Base-by-base conservation (phyloP, 2,797 vertebrate species). In the Simalia tracyae region DNA sequence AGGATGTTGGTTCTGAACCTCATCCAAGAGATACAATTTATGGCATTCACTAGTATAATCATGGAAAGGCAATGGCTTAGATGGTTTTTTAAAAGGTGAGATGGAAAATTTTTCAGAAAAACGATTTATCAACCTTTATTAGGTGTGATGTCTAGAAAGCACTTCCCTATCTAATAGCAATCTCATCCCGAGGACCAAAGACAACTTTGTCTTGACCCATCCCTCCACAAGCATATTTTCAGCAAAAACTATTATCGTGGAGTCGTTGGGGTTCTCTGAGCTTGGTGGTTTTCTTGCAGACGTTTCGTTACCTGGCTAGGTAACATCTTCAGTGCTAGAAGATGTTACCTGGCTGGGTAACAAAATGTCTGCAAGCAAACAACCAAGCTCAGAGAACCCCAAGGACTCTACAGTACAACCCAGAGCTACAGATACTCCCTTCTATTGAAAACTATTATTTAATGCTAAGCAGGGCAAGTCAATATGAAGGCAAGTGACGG, bases 401-500 rank as follows among this genome's bases (percentile, higher is more conserved):
- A 42, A 42, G 42, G 42, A 42, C 42, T 42, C 42, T 1, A 42
- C 42, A 42, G 42, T 42, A 42, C 42, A 42, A 42, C 42, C 42
- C 42, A 0, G 42, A 42, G 42, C 42, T 42, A 42, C 42, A 42
- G 42, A 42, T 42, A 42, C 42, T 42, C 42, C 42, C 42, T 42
- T 42, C 42, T 42, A 42, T 42, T 42, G 42, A 76, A 76, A 76
- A 24, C 8, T 28, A 28, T 4, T 10, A 11, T 24, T 36, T 15
- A 2, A 22, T 26, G 42, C 56, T n/a, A 66, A 76, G 60, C 22
- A 4, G 19, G 36, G 46, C 10, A 3, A 0, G 59, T 3, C 86
- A 64, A 17, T 1, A 26, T 90, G 63, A 86, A 9, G 4, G 0
- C 24, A 61, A 68, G 4, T 4, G 1, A 22, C 8, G 7, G 0